These are phyloP conservation scores for Thera britannica DNA, from an alignment of 2,888 invertebrate species.

Conservation along the genomic window DNA sequence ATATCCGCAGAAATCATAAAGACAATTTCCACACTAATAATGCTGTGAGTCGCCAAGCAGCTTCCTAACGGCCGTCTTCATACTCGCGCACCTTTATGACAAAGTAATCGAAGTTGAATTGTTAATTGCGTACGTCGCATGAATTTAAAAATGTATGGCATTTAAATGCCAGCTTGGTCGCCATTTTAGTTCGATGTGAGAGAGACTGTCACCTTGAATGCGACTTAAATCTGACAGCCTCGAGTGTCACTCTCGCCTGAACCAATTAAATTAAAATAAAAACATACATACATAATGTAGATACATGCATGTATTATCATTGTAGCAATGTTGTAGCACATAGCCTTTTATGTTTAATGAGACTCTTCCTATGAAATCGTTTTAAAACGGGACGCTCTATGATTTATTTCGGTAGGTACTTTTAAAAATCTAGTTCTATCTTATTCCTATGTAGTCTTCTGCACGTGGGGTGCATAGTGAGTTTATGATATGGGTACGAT, in stretches of 20 bases:
- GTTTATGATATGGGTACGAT: too few species aligned
- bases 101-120: conserved; percentile 79
- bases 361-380: neutral
- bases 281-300: conserved; percentile 49
- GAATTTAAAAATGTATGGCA: conserved; percentile 84
- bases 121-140: conserved; percentile 79
- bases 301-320: neutral
- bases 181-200: conserved; percentile 79
- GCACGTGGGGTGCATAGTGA: too few species aligned
- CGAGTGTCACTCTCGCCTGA: conserved; percentile 79
- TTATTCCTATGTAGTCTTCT: too few species aligned
- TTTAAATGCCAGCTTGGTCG: conserved; percentile 82
- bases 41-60: conserved; percentile 64
- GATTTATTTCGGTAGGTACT: neutral
- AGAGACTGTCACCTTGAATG: conserved; percentile 82
- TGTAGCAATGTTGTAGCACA: conserved; percentile 28
- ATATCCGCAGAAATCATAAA: conserved; percentile 67
- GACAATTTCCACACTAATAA: conserved; percentile 64
- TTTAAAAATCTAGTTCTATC: too few species aligned
- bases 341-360: neutral
- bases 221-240: conserved; percentile 84
- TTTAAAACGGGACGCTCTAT: neutral
- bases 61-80: conserved; percentile 65
- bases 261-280: conserved; percentile 75
- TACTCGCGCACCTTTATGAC: conserved; percentile 72